A percentile compares a stretch with the other conserved stretches of the same genome.
Evolutionary conservation across 2,888 invertebrate species (phyloP).

Genomic region (Drosophila monieri): DNA sequence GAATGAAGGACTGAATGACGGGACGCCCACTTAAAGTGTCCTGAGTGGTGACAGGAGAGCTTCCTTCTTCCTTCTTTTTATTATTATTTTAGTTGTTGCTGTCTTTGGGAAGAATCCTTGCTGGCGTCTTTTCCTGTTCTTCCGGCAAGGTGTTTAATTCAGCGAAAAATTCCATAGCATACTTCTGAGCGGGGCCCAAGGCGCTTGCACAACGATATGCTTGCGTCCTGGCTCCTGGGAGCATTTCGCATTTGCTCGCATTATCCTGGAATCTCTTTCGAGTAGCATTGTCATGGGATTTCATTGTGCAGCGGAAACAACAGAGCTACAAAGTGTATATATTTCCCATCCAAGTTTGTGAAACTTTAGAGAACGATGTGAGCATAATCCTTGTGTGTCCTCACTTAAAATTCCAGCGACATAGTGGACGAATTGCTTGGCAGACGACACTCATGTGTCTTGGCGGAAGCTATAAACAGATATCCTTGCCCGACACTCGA

Average conservation of each 20-base stretch:
- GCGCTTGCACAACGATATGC: constrained; percentile 14
- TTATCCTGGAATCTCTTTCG: background rate
- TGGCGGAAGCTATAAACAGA: background rate
- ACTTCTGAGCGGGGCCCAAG: background rate
- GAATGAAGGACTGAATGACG: constrained; percentile 7
- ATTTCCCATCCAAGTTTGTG: background rate
- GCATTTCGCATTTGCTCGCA: constrained; percentile 2
- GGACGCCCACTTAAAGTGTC: constrained; percentile 24
- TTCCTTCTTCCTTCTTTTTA: background rate
- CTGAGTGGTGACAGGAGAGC: constrained; percentile 32
- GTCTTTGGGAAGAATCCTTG: background rate
- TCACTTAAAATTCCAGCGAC: background rate
- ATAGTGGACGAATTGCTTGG: background rate
- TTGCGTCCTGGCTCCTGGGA: constrained; percentile 5
- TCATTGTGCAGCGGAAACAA: constrained; percentile 5
- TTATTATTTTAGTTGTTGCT: background rate
- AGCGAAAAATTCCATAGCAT: constrained; percentile 18
- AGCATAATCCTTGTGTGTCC: background rate
- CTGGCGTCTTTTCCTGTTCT: constrained; percentile 2
- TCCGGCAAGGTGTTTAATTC: constrained; percentile 9
- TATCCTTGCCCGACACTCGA: constrained; percentile 11
- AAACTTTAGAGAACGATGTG: background rate
- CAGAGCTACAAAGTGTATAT: background rate
- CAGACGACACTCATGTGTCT: background rate
- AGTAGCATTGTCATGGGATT: constrained; percentile 12